Evolutionary conservation across 2,113 vertebrate species (phyloP).

Genomic region (Oreotrochilus melanogaster): DNA sequence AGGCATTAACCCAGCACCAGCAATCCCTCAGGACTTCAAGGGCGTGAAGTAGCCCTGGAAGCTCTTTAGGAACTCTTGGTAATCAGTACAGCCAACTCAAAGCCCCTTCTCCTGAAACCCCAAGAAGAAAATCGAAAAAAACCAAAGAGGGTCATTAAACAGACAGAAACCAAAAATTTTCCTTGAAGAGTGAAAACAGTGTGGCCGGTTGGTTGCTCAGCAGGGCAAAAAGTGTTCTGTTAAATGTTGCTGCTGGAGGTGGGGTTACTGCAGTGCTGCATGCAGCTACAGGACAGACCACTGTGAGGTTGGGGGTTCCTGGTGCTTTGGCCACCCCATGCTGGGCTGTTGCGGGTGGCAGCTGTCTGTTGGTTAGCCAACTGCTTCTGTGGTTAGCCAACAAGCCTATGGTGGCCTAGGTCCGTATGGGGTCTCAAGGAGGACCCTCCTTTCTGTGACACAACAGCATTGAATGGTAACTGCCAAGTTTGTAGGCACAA

Average conservation of each 20-base stretch:
- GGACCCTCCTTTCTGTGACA: background rate
- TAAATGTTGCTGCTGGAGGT: background rate
- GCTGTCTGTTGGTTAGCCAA: background rate
- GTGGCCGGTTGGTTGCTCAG: background rate
- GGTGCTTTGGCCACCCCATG: fast-evolving
- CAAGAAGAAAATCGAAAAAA: background rate
- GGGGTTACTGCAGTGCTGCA: background rate
- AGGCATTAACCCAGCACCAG: background rate
- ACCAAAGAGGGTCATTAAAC: background rate
- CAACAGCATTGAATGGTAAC: background rate
- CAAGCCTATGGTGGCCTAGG: background rate
- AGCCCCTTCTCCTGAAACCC: background rate
- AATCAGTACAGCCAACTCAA: background rate
- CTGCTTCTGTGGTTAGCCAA: background rate
- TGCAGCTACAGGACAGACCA: fast-evolving
- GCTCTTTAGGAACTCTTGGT: background rate
- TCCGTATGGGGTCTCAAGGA: background rate
- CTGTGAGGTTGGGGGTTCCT: background rate
- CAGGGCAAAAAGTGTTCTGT: background rate
- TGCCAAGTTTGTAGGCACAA: background rate
- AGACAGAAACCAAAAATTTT: background rate
- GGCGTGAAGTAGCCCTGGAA: background rate
- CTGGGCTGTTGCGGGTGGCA: background rate
- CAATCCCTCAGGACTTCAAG: background rate
- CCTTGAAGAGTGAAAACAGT: background rate